phyloP scores from a whole-genome alignment of 2,113 vertebrate species.

The Phaethornis superciliosus region DNA sequence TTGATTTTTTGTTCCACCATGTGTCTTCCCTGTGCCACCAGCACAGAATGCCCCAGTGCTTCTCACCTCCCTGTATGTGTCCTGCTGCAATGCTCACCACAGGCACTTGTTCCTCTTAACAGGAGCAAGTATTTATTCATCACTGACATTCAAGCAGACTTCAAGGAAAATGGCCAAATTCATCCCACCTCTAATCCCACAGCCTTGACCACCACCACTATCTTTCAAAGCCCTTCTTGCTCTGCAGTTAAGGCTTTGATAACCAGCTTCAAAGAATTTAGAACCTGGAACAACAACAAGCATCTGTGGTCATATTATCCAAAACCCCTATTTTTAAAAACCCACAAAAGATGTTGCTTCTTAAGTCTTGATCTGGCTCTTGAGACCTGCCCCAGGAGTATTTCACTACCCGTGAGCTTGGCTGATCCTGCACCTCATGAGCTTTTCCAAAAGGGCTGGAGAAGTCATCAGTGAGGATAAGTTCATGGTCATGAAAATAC shows the following conservation, averaged over 20 bases:
- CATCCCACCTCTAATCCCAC: neutral
- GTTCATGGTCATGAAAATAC: neutral
- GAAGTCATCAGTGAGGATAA: neutral
- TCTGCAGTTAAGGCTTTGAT: neutral
- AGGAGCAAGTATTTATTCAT: neutral
- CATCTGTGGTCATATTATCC: neutral
- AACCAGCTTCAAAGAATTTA: neutral
- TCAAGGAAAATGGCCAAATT: neutral
- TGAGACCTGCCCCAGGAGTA: neutral
- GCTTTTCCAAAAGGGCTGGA: neutral
- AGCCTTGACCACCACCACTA: neutral
- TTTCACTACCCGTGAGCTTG: neutral
- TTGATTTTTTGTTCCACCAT: accelerated
- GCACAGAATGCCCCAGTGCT: accelerated
- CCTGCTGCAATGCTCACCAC: neutral
- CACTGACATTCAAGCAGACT: neutral
- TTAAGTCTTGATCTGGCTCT: neutral
- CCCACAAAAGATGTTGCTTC: neutral
- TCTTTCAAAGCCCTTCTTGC: neutral
- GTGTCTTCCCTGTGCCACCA: neutral
- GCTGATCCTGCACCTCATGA: neutral
- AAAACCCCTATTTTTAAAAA: neutral
- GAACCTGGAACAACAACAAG: neutral
- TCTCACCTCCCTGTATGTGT: accelerated
- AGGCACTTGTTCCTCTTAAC: neutral